Evolutionary conservation across 92 coral and sea anemone genomes (phyloP), one percentile per base, ranked within the genome.

Genomic region (Chrysogorgia sp.): DNA sequence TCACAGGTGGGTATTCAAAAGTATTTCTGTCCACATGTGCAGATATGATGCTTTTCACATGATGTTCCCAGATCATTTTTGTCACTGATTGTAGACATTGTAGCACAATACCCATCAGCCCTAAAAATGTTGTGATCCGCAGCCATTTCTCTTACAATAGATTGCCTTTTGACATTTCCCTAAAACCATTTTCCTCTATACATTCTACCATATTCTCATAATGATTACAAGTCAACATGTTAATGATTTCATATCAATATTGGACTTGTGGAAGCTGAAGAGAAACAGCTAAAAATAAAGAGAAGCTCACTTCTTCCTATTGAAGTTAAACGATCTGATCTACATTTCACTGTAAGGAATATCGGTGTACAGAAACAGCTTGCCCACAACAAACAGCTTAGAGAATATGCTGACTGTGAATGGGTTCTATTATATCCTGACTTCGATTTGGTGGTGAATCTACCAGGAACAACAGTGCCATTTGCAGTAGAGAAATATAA

Each of bases 231-330:
- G n/a, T n/a, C n/a, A n/a, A n/a, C n/a, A n/a, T 37, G 43, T 37
- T 37, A 5, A 37, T 37, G 40, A 30, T 66, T 58, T 34, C 58
- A 81, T 78, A 69, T 81, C 26, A 81, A 81, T 59, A 55, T 81
- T 71, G 85, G 85, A 59, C 33, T 81, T 56, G 59, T 69, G 20
- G 79, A 81, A 25, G 48, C 58, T 17, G 84, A 67, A 34, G 75
- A 64, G 15, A 58, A 41, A 19, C 53, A 58, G 14, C 78, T 81
- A 62, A 68, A 69, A 40, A 60, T 81, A 61, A 81, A 81, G 34
- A 81, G 85, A 72, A 56, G 60, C 41, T 81, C 85, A 19, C 35
- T 71, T 58, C 63, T 71, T 64, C 85, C 85, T 7, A 50, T 81
- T 30, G 52, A 81, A 15, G 85, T 81, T 4, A 41, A 30, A 37